Evolutionary conservation across 1,140 invertebrate species (phyloP).

Genomic region (Pseudachorutes palmiensis): DNA sequence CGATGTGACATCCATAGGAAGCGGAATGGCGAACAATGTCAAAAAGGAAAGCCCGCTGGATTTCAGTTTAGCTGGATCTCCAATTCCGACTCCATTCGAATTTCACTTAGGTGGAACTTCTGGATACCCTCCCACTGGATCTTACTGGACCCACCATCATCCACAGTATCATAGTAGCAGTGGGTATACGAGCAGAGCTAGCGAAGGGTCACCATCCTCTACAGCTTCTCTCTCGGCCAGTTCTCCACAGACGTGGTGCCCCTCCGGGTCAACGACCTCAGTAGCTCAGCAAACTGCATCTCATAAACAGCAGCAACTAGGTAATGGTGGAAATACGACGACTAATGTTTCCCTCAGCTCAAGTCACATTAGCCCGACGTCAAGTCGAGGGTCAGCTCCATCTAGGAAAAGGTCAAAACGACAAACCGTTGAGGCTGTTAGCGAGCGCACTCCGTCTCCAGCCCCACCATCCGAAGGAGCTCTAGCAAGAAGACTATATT

Average conservation of each 20-base stretch:
- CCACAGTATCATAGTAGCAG: conserved; percentile 3
- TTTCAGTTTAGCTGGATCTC: conserved; percentile 32
- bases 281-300: background rate
- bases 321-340: background rate
- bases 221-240: conserved; percentile 6
- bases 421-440: too few relatives aligned
- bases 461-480: background rate
- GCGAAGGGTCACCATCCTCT: background rate
- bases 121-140: background rate
- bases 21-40: background rate
- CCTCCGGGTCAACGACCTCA: background rate
- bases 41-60: conserved; percentile 34
- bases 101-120: conserved; percentile 21
- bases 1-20: background rate
- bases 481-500: background rate
- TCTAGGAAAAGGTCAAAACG: too few relatives aligned
- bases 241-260: conserved; percentile 10
- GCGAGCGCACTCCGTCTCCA: too few relatives aligned
- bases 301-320: too few relatives aligned
- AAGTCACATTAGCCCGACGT: background rate
- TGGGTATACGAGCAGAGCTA: background rate
- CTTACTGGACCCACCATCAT: conserved; percentile 4
- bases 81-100: conserved; percentile 30
- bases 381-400: too few relatives aligned
- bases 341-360: background rate